Conservation (phyloP, 92 coral and sea anemone genomes). For the Muricea muricata region DNA sequence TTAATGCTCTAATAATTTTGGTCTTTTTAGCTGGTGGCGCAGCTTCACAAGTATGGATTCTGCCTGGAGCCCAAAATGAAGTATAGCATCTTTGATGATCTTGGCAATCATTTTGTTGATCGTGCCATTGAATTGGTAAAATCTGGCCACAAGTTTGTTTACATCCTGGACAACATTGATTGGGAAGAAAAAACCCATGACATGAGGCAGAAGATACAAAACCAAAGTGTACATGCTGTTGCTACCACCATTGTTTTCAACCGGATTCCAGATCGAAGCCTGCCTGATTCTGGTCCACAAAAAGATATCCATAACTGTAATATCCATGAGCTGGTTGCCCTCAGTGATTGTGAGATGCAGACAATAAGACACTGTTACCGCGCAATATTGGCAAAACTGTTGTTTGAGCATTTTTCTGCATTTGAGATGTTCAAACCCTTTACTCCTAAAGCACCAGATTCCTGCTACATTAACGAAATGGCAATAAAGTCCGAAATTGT, state of each 20-base stretch:
- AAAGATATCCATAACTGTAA: conserved; percentile 3
- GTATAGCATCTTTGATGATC: background rate
- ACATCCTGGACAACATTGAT: background rate
- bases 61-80: conserved; percentile 8
- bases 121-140: background rate
- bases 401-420: no score
- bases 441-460: no score
- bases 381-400: background rate
- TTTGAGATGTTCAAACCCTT: background rate
- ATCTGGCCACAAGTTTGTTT: background rate
- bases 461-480: conserved; percentile 18
- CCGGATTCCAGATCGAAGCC: background rate
- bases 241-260: background rate
- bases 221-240: background rate
- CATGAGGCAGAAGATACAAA: background rate
- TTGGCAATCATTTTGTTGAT: background rate
- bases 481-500: conserved; percentile 14
- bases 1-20: background rate
- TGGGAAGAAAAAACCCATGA: background rate
- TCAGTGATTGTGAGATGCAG: background rate
- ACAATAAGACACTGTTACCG: background rate
- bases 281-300: conserved; percentile 17
- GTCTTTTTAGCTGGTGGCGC: background rate
- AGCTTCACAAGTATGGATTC: conserved; percentile 1
- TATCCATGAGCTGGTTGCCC: background rate